A percentile compares a stretch with the other conserved stretches of the same genome.
Conservation (phyloP, 2,113 vertebrate genomes). For the Cebus imitator region DNA sequence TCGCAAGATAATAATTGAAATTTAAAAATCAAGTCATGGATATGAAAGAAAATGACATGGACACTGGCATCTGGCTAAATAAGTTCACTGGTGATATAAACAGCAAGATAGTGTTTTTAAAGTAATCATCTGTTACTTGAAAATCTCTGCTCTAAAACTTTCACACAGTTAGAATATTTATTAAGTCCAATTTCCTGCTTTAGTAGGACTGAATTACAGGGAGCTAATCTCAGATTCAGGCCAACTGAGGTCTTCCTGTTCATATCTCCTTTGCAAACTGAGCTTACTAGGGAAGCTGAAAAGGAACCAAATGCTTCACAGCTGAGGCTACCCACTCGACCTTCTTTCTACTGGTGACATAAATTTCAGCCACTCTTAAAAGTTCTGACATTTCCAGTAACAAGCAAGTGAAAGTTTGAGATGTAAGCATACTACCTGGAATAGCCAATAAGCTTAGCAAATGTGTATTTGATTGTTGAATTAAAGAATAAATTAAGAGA, state of each 20-base stretch:
- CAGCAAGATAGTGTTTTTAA: not conserved
- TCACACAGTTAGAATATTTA: not conserved
- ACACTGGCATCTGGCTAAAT: not conserved
- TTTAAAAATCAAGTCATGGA: not conserved
- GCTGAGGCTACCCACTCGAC: not conserved
- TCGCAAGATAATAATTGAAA: not conserved
- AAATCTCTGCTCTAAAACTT: constrained; percentile 24
- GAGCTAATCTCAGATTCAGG: not conserved
- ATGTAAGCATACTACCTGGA: not conserved
- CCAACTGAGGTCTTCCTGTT: constrained; percentile 36
- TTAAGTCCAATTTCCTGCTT: constrained; percentile 21
- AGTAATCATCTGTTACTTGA: constrained; percentile 12
- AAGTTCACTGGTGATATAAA: not conserved
- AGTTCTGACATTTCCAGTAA: not conserved
- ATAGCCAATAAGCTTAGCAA: not conserved
- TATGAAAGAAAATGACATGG: not conserved
- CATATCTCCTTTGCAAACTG: not conserved
- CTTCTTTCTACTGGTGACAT: not conserved
- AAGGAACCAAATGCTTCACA: constrained; percentile 12
- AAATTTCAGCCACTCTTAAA: not conserved
- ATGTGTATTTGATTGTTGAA: not conserved
- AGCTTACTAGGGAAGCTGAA: constrained; percentile 12
- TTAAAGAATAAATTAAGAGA: not conserved
- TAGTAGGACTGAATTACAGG: not conserved
- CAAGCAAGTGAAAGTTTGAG: not conserved